These are phyloP conservation scores for Cynodonichthys magdalenae DNA, from an alignment of 2,797 vertebrate species.

Conservation along the genomic window DNA sequence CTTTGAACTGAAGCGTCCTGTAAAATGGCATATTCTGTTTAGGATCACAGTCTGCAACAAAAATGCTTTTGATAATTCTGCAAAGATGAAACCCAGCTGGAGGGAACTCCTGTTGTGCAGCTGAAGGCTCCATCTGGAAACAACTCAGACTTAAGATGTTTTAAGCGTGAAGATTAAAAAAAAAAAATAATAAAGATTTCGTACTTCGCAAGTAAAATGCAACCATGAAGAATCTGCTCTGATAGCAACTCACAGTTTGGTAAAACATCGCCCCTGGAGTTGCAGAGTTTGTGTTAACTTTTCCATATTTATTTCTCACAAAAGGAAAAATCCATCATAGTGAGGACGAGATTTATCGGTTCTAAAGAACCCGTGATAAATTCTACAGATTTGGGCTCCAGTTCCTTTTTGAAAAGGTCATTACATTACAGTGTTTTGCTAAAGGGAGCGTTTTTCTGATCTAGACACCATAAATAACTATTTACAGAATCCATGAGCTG, in stretches of 20 bases:
- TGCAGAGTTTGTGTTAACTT: slow-evolving; percentile 24
- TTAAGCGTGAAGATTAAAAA: not conserved
- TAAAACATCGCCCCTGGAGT: slow-evolving; percentile 6
- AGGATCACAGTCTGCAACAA: slow-evolving; percentile 28
- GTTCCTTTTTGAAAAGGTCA: slow-evolving; percentile 73
- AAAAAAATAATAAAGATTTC: not conserved
- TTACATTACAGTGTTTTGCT: slow-evolving; percentile 55
- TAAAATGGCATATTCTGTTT: slow-evolving; percentile 32
- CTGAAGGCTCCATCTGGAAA: not conserved
- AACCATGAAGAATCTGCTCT: not conserved
- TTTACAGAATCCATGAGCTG: slow-evolving; percentile 71
- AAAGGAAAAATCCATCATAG: slow-evolving; percentile 41
- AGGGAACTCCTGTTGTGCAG: slow-evolving; percentile 16
- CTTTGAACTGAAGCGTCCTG: slow-evolving; percentile 19
- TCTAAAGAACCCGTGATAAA: slow-evolving; percentile 54
- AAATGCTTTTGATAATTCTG: not conserved
- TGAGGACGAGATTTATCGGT: slow-evolving; percentile 34
- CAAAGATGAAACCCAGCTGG: slow-evolving; percentile 13
- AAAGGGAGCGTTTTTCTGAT: slow-evolving; percentile 42
- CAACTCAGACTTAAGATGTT: not conserved
- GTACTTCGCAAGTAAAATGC: not conserved
- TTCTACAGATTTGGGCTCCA: slow-evolving; percentile 83
- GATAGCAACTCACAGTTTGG: slow-evolving; percentile 1
- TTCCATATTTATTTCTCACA: slow-evolving; percentile 9
- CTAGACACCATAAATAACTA: slow-evolving; percentile 61